A percentile compares a stretch with the other conserved stretches of the same genome.
phyloP scores from a whole-genome alignment of 2,888 invertebrate species.

The Minunthozetes semirufus region DNA sequence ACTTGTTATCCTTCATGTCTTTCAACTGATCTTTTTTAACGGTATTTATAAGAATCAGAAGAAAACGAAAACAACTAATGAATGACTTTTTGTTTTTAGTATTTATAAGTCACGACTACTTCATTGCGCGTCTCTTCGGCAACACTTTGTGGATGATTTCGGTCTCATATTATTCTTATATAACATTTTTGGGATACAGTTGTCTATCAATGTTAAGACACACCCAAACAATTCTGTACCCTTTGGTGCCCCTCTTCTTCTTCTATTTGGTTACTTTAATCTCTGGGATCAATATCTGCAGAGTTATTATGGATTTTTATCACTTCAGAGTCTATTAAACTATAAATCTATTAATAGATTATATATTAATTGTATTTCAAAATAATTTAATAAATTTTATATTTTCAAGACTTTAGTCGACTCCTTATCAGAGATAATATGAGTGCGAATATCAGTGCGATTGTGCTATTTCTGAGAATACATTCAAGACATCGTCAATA shows the following conservation, averaged over 20 bases:
- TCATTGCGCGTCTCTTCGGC: constrained; percentile 73
- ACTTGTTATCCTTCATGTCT: constrained; percentile 80
- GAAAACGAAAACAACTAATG: neutral
- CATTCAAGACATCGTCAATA: constrained; percentile 87
- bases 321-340: constrained; percentile 63
- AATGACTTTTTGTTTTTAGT: constrained; percentile 53
- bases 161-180: constrained; percentile 84
- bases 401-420: neutral
- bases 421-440: neutral
- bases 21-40: constrained; percentile 80
- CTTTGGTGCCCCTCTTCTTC: constrained; percentile 68
- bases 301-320: constrained; percentile 74
- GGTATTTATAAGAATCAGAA: constrained; percentile 39
- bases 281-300: constrained; percentile 75
- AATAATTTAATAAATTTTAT: neutral
- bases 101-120: constrained; percentile 67
- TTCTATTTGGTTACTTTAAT: constrained; percentile 69
- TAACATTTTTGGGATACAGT: constrained; percentile 93
- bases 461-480: constrained; percentile 95
- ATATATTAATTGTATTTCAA: neutral
- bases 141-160: constrained; percentile 91
- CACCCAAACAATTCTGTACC: constrained; percentile 73
- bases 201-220: constrained; percentile 78
- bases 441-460: constrained; percentile 60
- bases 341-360: neutral